A percentile compares a stretch with the other conserved stretches of the same genome.
phyloP scores from a whole-genome alignment of 2,888 invertebrate species.

The Anoncus sp. region DNA sequence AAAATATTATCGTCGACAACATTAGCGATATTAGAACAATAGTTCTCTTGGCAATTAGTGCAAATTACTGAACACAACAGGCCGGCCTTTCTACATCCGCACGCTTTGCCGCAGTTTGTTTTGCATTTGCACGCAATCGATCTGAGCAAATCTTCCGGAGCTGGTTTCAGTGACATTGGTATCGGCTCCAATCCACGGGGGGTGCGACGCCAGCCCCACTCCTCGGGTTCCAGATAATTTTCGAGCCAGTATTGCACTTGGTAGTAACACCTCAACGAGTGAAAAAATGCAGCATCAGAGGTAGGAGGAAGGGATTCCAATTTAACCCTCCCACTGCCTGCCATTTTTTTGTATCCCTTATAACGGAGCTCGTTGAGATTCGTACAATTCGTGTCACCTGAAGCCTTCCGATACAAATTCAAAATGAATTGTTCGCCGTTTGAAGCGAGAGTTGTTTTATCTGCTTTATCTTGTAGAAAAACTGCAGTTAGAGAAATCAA shows the following conservation, averaged over 20 bases:
- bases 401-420: conserved; percentile 14
- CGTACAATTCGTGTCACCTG: conserved; percentile 6
- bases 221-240: conserved; percentile 47
- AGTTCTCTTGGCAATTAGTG: conserved; percentile 2
- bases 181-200: conserved; percentile 11
- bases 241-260: conserved; percentile 16
- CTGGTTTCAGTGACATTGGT: conserved; percentile 11
- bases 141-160: conserved; percentile 5
- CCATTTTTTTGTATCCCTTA: conserved; percentile 10
- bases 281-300: conserved; percentile 6
- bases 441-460: conserved; percentile 14
- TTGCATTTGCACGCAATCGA: conserved; percentile 14
- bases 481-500: conserved; percentile 10
- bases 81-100: conserved; percentile 20
- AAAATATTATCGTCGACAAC: not conserved
- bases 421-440: conserved; percentile 14
- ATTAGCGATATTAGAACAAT: not conserved
- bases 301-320: conserved; percentile 15
- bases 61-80: conserved; percentile 25
- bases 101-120: conserved; percentile 17
- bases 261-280: conserved; percentile 15
- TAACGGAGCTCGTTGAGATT: conserved; percentile 14
- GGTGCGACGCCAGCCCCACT: conserved; percentile 63
- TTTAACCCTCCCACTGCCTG: conserved; percentile 10
- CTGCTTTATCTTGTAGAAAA: conserved; percentile 8